phyloP scores from a whole-genome alignment of 2,797 vertebrate genomes.

The Peromyscus attwateri region DNA sequence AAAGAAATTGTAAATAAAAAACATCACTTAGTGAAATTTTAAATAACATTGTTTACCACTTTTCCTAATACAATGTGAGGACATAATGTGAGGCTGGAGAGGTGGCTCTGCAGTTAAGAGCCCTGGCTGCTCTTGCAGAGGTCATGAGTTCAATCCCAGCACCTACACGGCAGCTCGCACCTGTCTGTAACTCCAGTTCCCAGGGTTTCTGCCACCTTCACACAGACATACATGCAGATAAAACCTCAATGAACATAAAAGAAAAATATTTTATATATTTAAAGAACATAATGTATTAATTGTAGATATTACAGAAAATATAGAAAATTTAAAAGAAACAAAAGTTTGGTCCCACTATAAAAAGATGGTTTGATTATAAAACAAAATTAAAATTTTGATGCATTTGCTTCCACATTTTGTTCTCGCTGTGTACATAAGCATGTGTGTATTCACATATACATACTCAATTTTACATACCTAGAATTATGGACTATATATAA shows the following conservation, averaged over 20 bases:
- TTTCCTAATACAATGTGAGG: slow-evolving; percentile 12
- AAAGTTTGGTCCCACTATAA: neutral
- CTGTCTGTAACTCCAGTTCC: neutral
- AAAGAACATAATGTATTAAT: neutral
- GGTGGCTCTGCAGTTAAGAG: neutral
- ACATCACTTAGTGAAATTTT: neutral
- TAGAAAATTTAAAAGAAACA: slow-evolving; percentile 21
- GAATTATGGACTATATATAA: slow-evolving; percentile 46
- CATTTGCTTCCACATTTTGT: neutral
- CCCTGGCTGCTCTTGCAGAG: neutral
- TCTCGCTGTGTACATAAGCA: neutral
- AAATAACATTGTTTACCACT: neutral
- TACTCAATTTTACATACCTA: neutral
- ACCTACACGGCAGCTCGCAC: neutral
- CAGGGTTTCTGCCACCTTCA: neutral
- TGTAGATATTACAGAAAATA: neutral
- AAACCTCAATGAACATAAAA: neutral
- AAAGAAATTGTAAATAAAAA: neutral
- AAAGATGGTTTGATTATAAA: neutral
- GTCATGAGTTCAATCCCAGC: neutral
- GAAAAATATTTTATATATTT: neutral
- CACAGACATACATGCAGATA: neutral
- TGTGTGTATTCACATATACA: neutral
- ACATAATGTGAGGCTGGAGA: neutral
- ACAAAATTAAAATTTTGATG: slow-evolving; percentile 28